Base-by-base conservation (phyloP, 2,113 vertebrate species). In the Cryptotis parvus region DNA sequence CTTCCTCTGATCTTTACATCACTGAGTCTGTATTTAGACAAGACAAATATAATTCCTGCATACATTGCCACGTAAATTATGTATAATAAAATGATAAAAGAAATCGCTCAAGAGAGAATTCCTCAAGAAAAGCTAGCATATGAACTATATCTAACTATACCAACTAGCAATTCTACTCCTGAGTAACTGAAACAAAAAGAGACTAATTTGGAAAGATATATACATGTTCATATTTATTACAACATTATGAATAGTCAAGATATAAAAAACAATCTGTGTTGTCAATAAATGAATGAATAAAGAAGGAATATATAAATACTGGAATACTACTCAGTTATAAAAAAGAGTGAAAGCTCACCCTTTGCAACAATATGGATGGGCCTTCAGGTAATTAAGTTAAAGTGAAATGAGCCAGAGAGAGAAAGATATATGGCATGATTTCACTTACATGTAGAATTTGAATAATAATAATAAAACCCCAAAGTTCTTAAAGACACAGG, bases 81-180 rank as follows among this genome's bases (percentile, higher is more conserved):
- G 8, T 41, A 70, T 31, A 90, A 52, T 33, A 39, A 37, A 84
- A 9, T 27, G 16, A 26, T 65, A 43, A 74, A 92, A 58, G 18
- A 90, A 87, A 92, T 45, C 39, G 9, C 20, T 95, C 26, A 33
- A 83, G 72, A 58, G 26, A 91, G 39, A 16, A 80, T 31, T 22
- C 45, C 33, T 63, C 24, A 77, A 70, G n/a, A 52, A 82, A 91
- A 76, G 26, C 49, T 69, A 84, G 58, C 37, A 70, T 70, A 37
- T 35, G 68, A 20, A 35, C 8, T 24, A 70, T 70, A 72, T 24
- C 35, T n/a, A 20, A 35, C 8, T 24, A 70, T 70, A 72, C 26
- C 35, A 24, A 39, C 39, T 39, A 29, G 39, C 10, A 43, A 43
- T 74, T 74, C 1, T 39, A 74, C 9, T 43, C 27, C 16, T 74